phyloP scores from a whole-genome alignment of 2,113 vertebrate genomes.

The Connochaetes taurinus region DNA sequence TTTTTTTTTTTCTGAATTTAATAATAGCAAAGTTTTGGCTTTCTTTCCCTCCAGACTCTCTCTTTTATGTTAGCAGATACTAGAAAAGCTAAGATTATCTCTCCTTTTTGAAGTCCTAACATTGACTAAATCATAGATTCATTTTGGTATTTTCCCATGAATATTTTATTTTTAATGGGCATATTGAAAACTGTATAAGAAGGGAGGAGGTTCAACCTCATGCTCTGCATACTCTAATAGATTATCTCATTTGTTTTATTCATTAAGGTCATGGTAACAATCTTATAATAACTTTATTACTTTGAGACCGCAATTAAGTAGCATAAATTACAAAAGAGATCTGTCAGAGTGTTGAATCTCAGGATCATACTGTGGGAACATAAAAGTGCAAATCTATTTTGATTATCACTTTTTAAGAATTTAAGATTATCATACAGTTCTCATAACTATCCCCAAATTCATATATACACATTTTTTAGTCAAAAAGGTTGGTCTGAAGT shows the following conservation, averaged over 20 bases:
- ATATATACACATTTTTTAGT: background rate
- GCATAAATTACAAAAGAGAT: background rate
- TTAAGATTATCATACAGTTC: background rate
- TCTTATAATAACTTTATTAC: background rate
- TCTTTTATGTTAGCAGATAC: slow-evolving; percentile 6
- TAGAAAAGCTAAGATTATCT: background rate
- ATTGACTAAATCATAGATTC: background rate
- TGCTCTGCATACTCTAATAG: background rate
- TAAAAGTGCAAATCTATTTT: background rate
- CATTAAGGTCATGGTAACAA: background rate
- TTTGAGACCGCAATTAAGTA: background rate
- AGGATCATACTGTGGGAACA: background rate
- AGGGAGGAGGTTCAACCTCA: background rate
- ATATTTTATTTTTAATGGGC: background rate
- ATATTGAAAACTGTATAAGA: background rate
- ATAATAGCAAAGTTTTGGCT: background rate
- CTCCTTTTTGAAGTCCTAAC: background rate
- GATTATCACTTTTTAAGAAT: background rate
- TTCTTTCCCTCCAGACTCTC: background rate
- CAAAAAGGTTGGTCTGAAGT: background rate
- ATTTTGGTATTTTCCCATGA: slow-evolving; percentile 11
- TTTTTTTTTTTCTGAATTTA: background rate
- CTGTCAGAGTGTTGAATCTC: background rate
- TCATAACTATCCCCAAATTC: background rate
- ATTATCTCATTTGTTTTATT: background rate